These are phyloP conservation scores for Brachionus paranguensis DNA, from an alignment of 1,140 invertebrate species.

Conservation along the genomic window DNA sequence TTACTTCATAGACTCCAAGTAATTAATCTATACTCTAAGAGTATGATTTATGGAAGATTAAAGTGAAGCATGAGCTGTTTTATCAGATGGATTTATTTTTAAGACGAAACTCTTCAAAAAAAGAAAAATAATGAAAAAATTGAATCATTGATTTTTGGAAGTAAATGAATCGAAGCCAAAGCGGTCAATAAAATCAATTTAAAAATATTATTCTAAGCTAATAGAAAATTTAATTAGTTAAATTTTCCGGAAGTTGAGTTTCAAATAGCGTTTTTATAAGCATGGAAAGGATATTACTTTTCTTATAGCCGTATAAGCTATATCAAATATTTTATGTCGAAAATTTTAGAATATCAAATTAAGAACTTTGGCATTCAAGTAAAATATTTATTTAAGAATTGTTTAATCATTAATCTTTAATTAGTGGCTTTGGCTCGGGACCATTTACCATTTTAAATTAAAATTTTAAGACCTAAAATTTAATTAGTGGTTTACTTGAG, in stretches of 20 bases:
- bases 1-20: background rate
- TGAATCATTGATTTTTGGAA: background rate
- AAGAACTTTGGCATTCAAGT: background rate
- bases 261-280: background rate
- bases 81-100: background rate
- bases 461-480: background rate
- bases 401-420: constrained; percentile 25
- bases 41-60: background rate
- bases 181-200: background rate
- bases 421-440: background rate
- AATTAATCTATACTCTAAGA: background rate
- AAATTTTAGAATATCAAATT: background rate
- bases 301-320: background rate
- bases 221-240: background rate
- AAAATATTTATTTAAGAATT: background rate
- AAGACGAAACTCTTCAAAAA: background rate
- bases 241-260: background rate
- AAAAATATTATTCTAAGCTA: background rate
- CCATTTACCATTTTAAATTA: background rate
- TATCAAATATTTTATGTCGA: background rate
- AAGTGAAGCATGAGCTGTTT: background rate
- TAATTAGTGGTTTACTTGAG: background rate
- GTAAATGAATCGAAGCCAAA: background rate
- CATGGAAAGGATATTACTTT: background rate
- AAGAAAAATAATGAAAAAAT: background rate